phyloP scores from a whole-genome alignment of 2,888 invertebrate genomes.

The Eupithecia exiguata region DNA sequence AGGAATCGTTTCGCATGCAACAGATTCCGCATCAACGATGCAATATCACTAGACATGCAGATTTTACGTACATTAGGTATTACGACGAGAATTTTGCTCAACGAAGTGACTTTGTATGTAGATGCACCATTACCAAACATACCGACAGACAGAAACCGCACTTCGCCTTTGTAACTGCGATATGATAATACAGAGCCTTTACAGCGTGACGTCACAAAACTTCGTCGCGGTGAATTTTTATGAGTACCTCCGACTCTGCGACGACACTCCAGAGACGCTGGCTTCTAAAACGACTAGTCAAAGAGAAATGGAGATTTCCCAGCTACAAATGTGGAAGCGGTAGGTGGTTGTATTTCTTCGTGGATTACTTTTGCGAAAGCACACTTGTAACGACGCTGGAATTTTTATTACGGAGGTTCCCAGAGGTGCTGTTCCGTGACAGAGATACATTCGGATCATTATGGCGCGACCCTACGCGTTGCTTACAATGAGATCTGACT shows the following conservation, averaged over 20 bases:
- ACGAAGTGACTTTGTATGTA: background rate
- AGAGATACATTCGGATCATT: conserved; percentile 75
- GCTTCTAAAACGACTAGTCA: conserved; percentile 79
- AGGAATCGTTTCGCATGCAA: background rate
- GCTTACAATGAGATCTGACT: conserved; percentile 13
- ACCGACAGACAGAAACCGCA: conserved; percentile 1
- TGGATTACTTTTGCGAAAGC: conserved; percentile 78
- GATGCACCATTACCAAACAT: conserved; percentile 1
- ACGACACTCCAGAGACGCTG: conserved; percentile 75
- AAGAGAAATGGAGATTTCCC: conserved; percentile 82
- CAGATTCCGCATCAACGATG: background rate
- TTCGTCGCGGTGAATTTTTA: conserved; percentile 79
- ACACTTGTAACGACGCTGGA: conserved; percentile 73
- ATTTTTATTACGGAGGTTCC: conserved; percentile 78
- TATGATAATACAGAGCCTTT: conserved; percentile 41
- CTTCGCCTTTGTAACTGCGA: conserved; percentile 5
- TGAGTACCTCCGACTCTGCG: conserved; percentile 67
- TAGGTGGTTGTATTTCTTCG: conserved; percentile 78
- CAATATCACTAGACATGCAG: background rate
- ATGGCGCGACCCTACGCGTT: conserved; percentile 54
- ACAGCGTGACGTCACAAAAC: conserved; percentile 62
- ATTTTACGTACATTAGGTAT: background rate
- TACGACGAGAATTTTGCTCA: background rate
- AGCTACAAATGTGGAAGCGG: conserved; percentile 81
- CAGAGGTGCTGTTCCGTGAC: conserved; percentile 72